Evolutionary conservation across 2,797 vertebrate genomes (phyloP).

Genomic region (Microctenopoma stevenorrisi): DNA sequence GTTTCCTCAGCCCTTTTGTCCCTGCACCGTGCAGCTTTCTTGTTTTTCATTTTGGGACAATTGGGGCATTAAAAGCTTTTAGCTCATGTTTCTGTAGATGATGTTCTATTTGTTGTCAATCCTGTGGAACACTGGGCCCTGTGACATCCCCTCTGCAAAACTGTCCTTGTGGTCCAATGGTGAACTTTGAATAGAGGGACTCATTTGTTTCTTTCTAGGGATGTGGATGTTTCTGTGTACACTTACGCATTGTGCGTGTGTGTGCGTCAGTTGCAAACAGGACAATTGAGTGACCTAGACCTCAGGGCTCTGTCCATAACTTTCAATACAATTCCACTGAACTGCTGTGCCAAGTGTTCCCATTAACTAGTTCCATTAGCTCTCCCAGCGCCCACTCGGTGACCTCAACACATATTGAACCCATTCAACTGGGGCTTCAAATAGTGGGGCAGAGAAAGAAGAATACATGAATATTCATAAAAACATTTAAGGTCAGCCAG

Average conservation of each 20-base stretch:
- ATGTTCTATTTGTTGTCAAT: constrained; percentile 31
- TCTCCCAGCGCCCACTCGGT: constrained; percentile 23
- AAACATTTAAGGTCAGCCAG: constrained; percentile 31
- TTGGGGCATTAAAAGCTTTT: constrained; percentile 19
- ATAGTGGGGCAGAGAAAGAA: constrained; percentile 11
- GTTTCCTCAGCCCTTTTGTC: constrained; percentile 10
- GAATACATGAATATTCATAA: constrained; percentile 44
- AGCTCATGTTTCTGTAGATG: constrained; percentile 4
- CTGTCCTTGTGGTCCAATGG: constrained; percentile 56
- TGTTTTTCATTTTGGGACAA: constrained; percentile 14
- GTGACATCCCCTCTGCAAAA: constrained; percentile 39
- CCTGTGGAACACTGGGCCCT: constrained; percentile 40
- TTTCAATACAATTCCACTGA: constrained; percentile 50
- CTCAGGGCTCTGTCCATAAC: constrained; percentile 62
- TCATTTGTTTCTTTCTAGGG: constrained; percentile 52
- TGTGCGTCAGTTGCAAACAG: constrained; percentile 33
- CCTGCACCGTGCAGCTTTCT: background rate
- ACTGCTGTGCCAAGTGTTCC: constrained; percentile 49
- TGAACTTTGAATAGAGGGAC: constrained; percentile 22
- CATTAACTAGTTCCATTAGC: constrained; percentile 64
- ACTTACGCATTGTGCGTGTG: constrained; percentile 34
- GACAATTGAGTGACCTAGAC: constrained; percentile 74
- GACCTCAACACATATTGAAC: constrained; percentile 54
- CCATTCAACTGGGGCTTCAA: constrained; percentile 16
- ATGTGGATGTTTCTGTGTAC: constrained; percentile 23